These are phyloP conservation scores for Chelon auratus DNA, from an alignment of 2,797 vertebrate species.

Conservation along the genomic window DNA sequence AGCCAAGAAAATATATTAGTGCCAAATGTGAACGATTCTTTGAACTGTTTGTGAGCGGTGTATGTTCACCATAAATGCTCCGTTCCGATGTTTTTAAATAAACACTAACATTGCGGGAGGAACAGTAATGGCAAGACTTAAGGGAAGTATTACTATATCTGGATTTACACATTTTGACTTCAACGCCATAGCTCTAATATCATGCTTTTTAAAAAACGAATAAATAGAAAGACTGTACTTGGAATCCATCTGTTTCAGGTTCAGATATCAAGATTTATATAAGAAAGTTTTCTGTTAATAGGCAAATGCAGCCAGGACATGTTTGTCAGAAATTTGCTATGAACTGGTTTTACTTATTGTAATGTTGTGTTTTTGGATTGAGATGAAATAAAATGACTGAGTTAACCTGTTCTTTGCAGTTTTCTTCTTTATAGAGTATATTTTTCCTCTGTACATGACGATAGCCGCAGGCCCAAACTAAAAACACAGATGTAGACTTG, in stretches of 20 bases:
- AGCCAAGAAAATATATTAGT: slow-evolving; percentile 65
- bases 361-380: slow-evolving; percentile 59
- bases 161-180: slow-evolving; percentile 43
- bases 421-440: background rate
- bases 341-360: slow-evolving; percentile 54
- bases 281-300: slow-evolving; percentile 32
- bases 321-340: slow-evolving; percentile 40
- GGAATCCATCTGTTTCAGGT: slow-evolving; percentile 14
- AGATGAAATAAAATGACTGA: slow-evolving; percentile 61
- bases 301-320: slow-evolving; percentile 15
- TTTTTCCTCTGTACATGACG: background rate
- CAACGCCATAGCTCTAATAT: slow-evolving; percentile 19
- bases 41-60: slow-evolving; percentile 30
- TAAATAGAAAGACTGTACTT: slow-evolving; percentile 5
- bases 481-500: background rate
- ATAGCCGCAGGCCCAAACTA: background rate
- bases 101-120: slow-evolving; percentile 35
- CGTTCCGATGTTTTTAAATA: slow-evolving; percentile 43
- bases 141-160: slow-evolving; percentile 72
- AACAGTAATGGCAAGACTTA: slow-evolving; percentile 29
- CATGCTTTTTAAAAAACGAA: background rate
- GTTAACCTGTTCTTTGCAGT: slow-evolving; percentile 5
- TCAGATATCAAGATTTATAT: slow-evolving; percentile 15
- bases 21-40: slow-evolving; percentile 72
- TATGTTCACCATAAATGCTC: slow-evolving; percentile 29